Evolutionary conservation across 2,888 invertebrate species (phyloP), one percentile per base, ranked within the genome.

Genomic region (Dicyrtomina minuta): DNA sequence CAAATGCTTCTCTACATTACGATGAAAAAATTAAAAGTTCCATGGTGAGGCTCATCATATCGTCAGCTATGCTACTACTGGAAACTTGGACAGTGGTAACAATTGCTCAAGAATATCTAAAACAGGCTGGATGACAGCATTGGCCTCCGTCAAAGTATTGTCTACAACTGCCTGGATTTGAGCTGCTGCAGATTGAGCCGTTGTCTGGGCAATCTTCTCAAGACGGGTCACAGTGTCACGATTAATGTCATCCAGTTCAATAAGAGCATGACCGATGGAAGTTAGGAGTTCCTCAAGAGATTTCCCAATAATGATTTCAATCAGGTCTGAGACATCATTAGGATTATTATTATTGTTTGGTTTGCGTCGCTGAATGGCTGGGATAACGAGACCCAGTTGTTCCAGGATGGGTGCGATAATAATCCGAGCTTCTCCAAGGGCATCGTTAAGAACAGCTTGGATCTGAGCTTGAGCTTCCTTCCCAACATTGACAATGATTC

Each of bases 251-350:
- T 51, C n/a, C 6, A 51, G 46, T 8, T n/a, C 5, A n/a, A 26
- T 12, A 13, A 49, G 17, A 27, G 64, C 26, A n/a, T 24, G 24
- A n/a, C 51, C 51, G 17, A 64, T 33, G 15, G n/a, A 10, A 13
- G 24, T 27, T 10, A 64, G 17, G 26, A 64, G 27, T 4, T 49
- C 12, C 26, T 64, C 64, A 2, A 64, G 17, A n/a, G 64, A 26
- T n/a, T 51, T 51, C n/a, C 64, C 64, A 15, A 64, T 17, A 10
- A 64, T 49, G 33, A 49, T 49, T 33, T 64, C 24, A 10, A 64
- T 51, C 17, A 64, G n/a, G 17, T 46, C 44, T 1, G 51, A 13
- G 15, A 64, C 51, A 64, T 64, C 64, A 4, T n/a, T 33, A 10
- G 39, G 27, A 10, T 13, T 33, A 6, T n/a, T n/a, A 22, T 13